These are phyloP conservation scores for Pemphredon lugubris DNA, from an alignment of 2,888 invertebrate genomes.

Conservation along the genomic window DNA sequence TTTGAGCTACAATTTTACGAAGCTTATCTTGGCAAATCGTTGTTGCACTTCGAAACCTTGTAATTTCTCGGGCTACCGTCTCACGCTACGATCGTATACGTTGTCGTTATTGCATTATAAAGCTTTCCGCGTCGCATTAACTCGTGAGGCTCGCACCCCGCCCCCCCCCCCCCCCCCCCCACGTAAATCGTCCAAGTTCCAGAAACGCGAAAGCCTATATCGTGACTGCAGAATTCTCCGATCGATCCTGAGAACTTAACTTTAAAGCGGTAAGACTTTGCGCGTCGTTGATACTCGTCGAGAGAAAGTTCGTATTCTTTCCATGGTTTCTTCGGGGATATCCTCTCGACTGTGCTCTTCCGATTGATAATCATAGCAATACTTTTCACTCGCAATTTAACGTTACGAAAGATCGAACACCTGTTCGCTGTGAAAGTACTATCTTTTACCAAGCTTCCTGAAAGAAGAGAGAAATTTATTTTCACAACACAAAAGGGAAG, in stretches of 20 bases:
- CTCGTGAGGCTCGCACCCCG: conserved; percentile 44
- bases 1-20: conserved; percentile 32
- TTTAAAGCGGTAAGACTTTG: conserved; percentile 38
- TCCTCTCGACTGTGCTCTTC: not conserved
- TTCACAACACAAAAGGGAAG: no score
- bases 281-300: conserved; percentile 5
- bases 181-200: conserved; percentile 30
- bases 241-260: conserved; percentile 54
- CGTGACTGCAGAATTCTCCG: conserved; percentile 46
- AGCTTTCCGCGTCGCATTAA: conserved; percentile 58
- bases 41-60: conserved; percentile 50
- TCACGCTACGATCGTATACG: conserved; percentile 25
- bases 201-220: conserved; percentile 30
- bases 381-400: not conserved
- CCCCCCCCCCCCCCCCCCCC: no score
- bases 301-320: not conserved
- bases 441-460: no score
- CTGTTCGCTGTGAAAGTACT: no score
- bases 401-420: no score
- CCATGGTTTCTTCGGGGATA: not conserved
- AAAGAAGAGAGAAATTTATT: no score
- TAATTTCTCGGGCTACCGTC: conserved; percentile 42
- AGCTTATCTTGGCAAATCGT: conserved; percentile 47
- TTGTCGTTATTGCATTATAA: conserved; percentile 54
- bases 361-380: not conserved